phyloP scores from a whole-genome alignment of 2,113 vertebrate genomes.

The Mormyrus lacerda region DNA sequence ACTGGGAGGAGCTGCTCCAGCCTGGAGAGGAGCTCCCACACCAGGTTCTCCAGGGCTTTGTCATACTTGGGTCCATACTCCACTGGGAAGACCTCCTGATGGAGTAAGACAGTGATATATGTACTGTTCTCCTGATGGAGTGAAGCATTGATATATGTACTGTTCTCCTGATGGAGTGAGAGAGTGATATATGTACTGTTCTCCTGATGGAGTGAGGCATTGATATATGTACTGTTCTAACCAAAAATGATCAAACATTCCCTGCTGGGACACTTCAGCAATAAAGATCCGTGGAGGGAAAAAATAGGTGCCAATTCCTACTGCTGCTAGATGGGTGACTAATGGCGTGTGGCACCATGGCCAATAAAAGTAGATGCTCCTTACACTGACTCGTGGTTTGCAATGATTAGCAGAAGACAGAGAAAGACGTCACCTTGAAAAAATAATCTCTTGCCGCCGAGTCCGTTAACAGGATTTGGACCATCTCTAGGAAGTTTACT shows the following conservation, averaged over 20 bases:
- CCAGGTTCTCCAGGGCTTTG: conserved; percentile 55
- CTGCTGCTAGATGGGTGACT: neutral
- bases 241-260: neutral
- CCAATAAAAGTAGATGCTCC: neutral
- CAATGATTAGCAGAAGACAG: neutral
- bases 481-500: conserved; percentile 51
- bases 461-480: conserved; percentile 57
- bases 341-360: neutral
- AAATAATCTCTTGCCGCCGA: conserved; percentile 56
- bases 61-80: conserved; percentile 68
- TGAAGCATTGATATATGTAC: neutral
- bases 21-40: conserved; percentile 64
- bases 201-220: no score
- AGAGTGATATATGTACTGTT: neutral
- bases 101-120: neutral
- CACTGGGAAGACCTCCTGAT: conserved; percentile 59
- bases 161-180: conserved; percentile 44
- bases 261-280: neutral
- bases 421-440: conserved; percentile 49
- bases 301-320: neutral
- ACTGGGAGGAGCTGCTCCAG: conserved; percentile 57
- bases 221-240: neutral
- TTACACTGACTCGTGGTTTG: neutral
- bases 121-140: conserved; percentile 37
- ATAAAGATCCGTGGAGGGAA: neutral